These are phyloP conservation scores for Aporophyla nigra DNA, from an alignment of 2,888 invertebrate genomes.

Conservation along the genomic window DNA sequence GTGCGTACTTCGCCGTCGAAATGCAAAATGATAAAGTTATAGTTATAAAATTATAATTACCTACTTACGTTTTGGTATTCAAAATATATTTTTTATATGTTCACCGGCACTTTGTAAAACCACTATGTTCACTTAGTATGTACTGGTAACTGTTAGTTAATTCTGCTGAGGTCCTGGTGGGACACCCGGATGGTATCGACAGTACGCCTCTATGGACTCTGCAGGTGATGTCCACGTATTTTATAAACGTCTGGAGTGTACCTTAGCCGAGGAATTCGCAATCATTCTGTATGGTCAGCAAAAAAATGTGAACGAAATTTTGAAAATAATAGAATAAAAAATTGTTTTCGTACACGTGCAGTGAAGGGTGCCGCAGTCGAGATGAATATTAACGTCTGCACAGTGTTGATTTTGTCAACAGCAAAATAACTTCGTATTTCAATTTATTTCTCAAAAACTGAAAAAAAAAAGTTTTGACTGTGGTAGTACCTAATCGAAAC, in stretches of 20 bases:
- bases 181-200: conserved; percentile 62
- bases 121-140: conserved; percentile 37
- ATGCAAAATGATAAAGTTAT: too few relatives aligned
- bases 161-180: conserved; percentile 30
- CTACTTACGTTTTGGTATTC: not conserved
- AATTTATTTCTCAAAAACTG: not conserved
- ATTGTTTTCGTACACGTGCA: too few relatives aligned
- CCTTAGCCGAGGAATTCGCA: conserved; percentile 79
- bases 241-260: conserved; percentile 81
- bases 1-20: too few relatives aligned
- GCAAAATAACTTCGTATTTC: not conserved
- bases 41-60: not conserved
- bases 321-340: not conserved
- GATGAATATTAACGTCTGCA: not conserved
- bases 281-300: conserved; percentile 81
- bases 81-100: not conserved
- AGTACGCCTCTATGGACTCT: conserved; percentile 74
- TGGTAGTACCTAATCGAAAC: not conserved
- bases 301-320: conserved; percentile 60
- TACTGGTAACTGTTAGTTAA: not conserved
- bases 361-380: not conserved
- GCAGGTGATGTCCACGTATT: conserved; percentile 71
- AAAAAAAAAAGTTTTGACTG: not conserved
- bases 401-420: too few relatives aligned
- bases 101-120: conserved; percentile 31